Conservation (phyloP, 2,888 invertebrate genomes). For the Cylindroiulus punctatus region DNA sequence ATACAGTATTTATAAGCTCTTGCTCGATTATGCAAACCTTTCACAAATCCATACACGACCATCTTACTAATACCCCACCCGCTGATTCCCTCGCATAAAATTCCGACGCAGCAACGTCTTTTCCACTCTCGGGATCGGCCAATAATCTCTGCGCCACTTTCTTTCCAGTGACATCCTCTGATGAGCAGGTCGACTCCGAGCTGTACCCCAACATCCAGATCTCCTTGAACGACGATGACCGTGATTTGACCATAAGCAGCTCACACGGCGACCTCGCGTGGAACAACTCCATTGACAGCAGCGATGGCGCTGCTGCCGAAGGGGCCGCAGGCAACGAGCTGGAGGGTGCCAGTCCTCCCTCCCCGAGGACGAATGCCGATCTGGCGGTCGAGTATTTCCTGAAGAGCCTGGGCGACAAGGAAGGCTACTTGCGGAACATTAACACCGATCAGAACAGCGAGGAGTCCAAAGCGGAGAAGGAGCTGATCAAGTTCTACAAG, state of each 20-base stretch:
- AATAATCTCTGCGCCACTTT: not conserved
- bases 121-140: not conserved
- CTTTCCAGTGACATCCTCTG: conserved; percentile 44
- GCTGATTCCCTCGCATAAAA: not conserved
- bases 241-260: conserved; percentile 37
- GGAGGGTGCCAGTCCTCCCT: not conserved
- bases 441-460: conserved; percentile 54
- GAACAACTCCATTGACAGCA: conserved; percentile 1
- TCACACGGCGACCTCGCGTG: conserved; percentile 1
- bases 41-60: not conserved
- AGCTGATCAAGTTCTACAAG: conserved; percentile 60
- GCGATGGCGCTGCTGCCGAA: not conserved
- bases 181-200: conserved; percentile 35
- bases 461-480: conserved; percentile 59
- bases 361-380: conserved; percentile 62
- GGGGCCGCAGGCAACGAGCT: not conserved
- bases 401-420: conserved; percentile 69
- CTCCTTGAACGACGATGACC: conserved; percentile 31
- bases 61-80: not conserved
- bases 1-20: too few relatives aligned
- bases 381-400: conserved; percentile 70
- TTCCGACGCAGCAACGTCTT: not conserved
- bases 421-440: conserved; percentile 59
- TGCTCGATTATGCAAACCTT: too few relatives aligned
- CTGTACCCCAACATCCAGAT: conserved; percentile 43